Evolutionary conservation across 1,140 invertebrate species (phyloP).

Genomic region (Manduca sexta): DNA sequence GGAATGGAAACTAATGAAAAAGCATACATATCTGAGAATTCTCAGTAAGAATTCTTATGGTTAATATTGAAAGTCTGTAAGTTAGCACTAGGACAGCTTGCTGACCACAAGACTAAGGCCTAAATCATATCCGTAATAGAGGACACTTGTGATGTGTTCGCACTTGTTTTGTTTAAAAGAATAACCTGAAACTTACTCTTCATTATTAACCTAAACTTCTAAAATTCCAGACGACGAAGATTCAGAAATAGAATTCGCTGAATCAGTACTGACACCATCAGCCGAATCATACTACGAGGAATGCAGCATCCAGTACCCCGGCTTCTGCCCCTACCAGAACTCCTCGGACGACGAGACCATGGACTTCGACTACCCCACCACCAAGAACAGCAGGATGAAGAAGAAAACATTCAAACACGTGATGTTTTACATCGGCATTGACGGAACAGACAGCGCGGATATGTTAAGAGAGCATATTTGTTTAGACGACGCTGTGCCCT

Average conservation of each 20-base stretch:
- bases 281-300: constrained; percentile 80
- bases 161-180: no score
- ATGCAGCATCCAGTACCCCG: constrained; percentile 77
- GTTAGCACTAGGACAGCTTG: no score
- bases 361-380: constrained; percentile 65
- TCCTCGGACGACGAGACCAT: constrained; percentile 67
- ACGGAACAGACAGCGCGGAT: constrained; percentile 77
- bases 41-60: no score
- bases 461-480: constrained; percentile 82
- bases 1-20: no score
- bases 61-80: no score
- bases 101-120: no score
- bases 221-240: constrained; percentile 79
- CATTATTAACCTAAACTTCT: no score
- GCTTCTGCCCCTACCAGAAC: constrained; percentile 65
- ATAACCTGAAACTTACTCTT: no score
- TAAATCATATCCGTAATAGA: no score
- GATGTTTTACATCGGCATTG: constrained; percentile 75
- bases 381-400: constrained; percentile 70
- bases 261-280: constrained; percentile 78
- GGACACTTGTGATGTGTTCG: no score
- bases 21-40: no score
- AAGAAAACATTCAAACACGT: constrained; percentile 75
- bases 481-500: constrained; percentile 82
- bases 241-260: constrained; percentile 83